Conservation (phyloP, 1,140 invertebrate genomes). For the Heliconius melpomene region DNA sequence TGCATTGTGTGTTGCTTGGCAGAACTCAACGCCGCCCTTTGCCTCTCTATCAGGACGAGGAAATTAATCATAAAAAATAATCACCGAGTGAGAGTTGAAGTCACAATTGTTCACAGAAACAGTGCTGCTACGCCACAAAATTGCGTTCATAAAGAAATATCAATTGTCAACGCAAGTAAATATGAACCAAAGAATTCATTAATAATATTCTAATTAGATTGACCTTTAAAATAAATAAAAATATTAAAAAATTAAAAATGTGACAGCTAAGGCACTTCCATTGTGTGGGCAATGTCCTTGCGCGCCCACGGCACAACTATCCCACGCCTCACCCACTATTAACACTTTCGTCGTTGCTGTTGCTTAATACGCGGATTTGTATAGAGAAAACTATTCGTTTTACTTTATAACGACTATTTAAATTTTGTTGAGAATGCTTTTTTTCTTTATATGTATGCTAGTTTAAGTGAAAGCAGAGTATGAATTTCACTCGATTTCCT, state of each 20-base stretch:
- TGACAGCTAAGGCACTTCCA: conserved; percentile 15
- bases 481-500: too few species aligned
- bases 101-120: too few species aligned
- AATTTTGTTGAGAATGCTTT: not conserved
- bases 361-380: conserved; percentile 49
- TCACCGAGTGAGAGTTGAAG: too few species aligned
- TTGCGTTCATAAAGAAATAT: too few species aligned
- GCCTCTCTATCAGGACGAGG: too few species aligned
- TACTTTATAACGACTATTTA: not conserved
- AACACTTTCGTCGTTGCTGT: conserved; percentile 66
- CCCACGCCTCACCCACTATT: conserved; percentile 65
- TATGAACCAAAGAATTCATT: not conserved
- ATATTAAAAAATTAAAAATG: not conserved
- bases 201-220: not conserved
- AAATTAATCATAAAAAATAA: too few species aligned
- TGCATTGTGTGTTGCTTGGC: too few species aligned
- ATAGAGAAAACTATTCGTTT: conserved; percentile 27
- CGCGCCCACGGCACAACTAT: conserved; percentile 57
- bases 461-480: too few species aligned
- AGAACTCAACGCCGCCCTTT: too few species aligned
- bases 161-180: too few species aligned
- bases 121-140: too few species aligned
- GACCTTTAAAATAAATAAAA: not conserved
- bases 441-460: not conserved
- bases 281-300: conserved; percentile 51